Evolutionary conservation across 1,140 invertebrate species (phyloP).

Genomic region (Achatina immaculata): DNA sequence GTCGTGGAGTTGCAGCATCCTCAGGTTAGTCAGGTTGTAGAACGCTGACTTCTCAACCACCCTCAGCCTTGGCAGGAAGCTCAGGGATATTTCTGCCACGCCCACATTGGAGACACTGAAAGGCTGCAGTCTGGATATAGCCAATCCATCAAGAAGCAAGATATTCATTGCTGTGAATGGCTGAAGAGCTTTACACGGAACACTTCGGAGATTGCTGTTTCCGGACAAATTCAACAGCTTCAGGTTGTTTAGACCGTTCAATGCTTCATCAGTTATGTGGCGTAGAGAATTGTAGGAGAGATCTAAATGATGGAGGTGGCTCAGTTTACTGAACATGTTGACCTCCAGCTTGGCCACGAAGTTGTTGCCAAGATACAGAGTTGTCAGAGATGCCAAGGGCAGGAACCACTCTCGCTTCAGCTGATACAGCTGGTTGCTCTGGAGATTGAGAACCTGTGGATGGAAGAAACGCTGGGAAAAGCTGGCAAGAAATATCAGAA

Average conservation of each 20-base stretch:
- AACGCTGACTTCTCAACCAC: conserved; percentile 71
- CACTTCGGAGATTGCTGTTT: conserved; percentile 48
- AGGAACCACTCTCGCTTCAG: conserved; percentile 59
- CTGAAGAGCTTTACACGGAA: conserved; percentile 45
- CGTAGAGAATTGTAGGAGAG: conserved; percentile 56
- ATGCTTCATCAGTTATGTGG: conserved; percentile 47
- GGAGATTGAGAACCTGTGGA: conserved; percentile 51
- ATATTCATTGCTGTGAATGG: conserved; percentile 53
- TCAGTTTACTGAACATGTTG: conserved; percentile 52
- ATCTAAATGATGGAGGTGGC: conserved; percentile 55
- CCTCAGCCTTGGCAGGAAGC: conserved; percentile 65
- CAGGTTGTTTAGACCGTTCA: conserved; percentile 53
- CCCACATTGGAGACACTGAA: conserved; percentile 65
- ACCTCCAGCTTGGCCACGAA: conserved; percentile 47
- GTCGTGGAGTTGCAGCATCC: conserved; percentile 67
- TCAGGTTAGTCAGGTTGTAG: conserved; percentile 66
- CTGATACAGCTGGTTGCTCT: conserved; percentile 53
- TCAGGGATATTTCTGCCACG: conserved; percentile 64
- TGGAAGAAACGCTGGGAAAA: no score
- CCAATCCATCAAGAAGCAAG: conserved; percentile 62
- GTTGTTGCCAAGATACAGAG: conserved; percentile 58
- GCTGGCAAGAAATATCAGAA: no score
- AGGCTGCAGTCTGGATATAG: conserved; percentile 56
- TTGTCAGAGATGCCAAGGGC: conserved; percentile 52
- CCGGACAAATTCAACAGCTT: conserved; percentile 56